Conservation (phyloP, 2,113 vertebrate species). For the Caranx ignobilis region DNA sequence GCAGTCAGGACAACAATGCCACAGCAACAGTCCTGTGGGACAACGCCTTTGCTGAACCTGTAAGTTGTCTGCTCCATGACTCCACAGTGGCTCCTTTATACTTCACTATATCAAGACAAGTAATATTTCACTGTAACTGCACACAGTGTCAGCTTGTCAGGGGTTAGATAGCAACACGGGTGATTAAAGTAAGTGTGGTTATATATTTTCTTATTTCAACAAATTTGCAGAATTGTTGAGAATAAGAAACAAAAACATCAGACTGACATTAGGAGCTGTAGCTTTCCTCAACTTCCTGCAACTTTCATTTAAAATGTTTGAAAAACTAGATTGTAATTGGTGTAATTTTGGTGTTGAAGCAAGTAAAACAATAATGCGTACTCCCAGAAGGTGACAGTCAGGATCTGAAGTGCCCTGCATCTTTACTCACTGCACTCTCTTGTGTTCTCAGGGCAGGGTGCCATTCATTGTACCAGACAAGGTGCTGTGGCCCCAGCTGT, state of each 20-base stretch:
- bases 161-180: not conserved
- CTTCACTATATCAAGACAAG: not conserved
- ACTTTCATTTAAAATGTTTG: too few relatives aligned
- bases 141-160: not conserved
- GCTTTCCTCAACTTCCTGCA: too few relatives aligned
- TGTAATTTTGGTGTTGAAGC: too few relatives aligned
- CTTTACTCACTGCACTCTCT: not conserved
- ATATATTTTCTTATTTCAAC: not conserved
- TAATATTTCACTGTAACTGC: not conserved
- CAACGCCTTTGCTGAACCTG: conserved; percentile 94
- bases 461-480: conserved; percentile 94
- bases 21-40: conserved; percentile 96
- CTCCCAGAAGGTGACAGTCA: too few relatives aligned
- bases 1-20: conserved; percentile 97
- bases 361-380: too few relatives aligned
- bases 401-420: not conserved
- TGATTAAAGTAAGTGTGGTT: not conserved
- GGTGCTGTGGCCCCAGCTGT: conserved; percentile 91
- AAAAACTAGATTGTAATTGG: too few relatives aligned
- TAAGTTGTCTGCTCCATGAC: conserved; percentile 71
- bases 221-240: too few relatives aligned
- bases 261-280: too few relatives aligned
- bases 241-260: too few relatives aligned
- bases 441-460: conserved; percentile 87
- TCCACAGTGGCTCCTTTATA: not conserved